These are phyloP conservation scores for Meda fulgida DNA, from an alignment of 2,797 vertebrate species.

Conservation along the genomic window DNA sequence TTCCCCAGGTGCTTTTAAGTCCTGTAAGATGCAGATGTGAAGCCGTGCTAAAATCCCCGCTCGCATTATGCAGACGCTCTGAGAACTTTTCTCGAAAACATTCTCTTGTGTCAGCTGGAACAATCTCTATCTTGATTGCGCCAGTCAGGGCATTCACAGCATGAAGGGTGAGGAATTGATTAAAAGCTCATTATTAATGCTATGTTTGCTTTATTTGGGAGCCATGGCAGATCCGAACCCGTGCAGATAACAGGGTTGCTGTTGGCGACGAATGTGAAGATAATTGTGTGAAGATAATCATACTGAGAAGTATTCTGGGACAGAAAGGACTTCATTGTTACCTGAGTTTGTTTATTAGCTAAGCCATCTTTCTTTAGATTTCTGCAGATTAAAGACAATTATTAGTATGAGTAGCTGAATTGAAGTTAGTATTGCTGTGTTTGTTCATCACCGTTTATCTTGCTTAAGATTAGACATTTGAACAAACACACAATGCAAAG, in stretches of 20 bases:
- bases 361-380: constrained; percentile 7
- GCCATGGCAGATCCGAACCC: neutral
- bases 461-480: neutral
- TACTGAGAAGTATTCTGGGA: constrained; percentile 16
- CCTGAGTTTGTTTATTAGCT: constrained; percentile 22
- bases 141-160: constrained; percentile 24
- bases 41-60: neutral
- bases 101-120: constrained; percentile 17
- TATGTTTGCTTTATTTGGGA: constrained; percentile 44
- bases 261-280: constrained; percentile 39
- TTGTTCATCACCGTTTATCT: neutral
- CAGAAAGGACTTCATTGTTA: constrained; percentile 41
- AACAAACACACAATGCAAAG: neutral
- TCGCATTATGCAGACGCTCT: neutral
- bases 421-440: neutral
- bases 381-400: constrained; percentile 17
- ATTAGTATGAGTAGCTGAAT: neutral
- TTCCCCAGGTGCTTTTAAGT: constrained; percentile 35
- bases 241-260: constrained; percentile 8
- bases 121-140: constrained; percentile 35
- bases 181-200: constrained; percentile 55
- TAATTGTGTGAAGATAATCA: constrained; percentile 22
- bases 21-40: constrained; percentile 25
- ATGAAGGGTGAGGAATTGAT: constrained; percentile 49
- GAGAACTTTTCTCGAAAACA: constrained; percentile 30